phyloP scores from a whole-genome alignment of 1,140 invertebrate genomes.

The Drosophila prosaltans region DNA sequence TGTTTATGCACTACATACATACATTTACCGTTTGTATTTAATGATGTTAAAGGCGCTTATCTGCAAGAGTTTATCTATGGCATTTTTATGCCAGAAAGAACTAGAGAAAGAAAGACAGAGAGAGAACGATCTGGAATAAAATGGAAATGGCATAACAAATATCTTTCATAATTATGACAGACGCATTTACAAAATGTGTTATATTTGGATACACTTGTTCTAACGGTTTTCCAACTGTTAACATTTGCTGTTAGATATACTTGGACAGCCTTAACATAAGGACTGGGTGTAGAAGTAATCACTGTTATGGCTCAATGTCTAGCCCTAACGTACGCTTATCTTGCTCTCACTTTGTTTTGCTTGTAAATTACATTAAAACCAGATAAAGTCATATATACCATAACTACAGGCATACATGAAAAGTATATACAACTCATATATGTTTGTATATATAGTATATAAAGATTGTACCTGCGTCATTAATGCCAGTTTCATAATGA shows the following conservation, averaged over 20 bases:
- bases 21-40: slow-evolving; percentile 30
- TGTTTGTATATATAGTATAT: background rate
- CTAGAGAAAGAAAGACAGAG: background rate
- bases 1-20: background rate
- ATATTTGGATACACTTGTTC: no score
- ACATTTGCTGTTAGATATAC: no score
- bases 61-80: slow-evolving; percentile 53
- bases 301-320: no score
- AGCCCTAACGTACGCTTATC: no score
- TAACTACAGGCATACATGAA: no score
- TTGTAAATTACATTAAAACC: slow-evolving; percentile 6
- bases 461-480: slow-evolving; percentile 2
- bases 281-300: no score
- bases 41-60: slow-evolving; percentile 58
- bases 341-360: background rate
- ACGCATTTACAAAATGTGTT: no score
- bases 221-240: no score
- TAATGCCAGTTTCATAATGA: background rate
- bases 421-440: no score
- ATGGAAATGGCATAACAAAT: background rate
- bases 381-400: background rate
- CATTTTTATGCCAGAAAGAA: slow-evolving; percentile 27
- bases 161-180: no score
- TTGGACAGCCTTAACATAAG: no score
- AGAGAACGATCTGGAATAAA: background rate